A percentile compares a stretch with the other conserved stretches of the same genome.
These are phyloP conservation scores for Notolabrus celidotus DNA, from an alignment of 2,797 vertebrate genomes.

Conservation along the genomic window DNA sequence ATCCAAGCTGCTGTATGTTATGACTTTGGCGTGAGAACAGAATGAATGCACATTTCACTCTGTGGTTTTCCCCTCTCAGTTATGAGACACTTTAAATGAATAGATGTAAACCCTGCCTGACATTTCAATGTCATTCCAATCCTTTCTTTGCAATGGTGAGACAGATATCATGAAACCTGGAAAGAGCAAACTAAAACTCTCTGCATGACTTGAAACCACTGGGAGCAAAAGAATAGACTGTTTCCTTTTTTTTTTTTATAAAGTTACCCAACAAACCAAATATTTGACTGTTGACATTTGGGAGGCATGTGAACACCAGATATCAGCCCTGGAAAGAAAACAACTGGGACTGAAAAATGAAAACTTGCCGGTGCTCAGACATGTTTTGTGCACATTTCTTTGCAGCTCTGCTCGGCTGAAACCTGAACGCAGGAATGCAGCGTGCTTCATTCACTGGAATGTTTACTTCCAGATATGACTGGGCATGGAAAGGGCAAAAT, in stretches of 20 bases:
- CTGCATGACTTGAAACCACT: not conserved
- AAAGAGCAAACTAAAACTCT: not conserved
- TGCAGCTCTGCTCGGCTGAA: slow-evolving; percentile 40
- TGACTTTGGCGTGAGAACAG: no score
- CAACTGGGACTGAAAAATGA: not conserved
- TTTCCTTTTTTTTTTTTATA: not conserved
- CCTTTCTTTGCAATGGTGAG: no score
- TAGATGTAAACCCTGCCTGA: no score
- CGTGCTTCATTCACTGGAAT: slow-evolving; percentile 54
- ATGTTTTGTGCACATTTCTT: slow-evolving; percentile 27
- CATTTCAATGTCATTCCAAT: no score
- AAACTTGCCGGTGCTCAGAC: not conserved
- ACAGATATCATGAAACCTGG: not conserved
- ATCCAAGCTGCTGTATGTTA: no score
- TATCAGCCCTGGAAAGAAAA: not conserved
- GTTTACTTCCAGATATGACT: slow-evolving; percentile 69
- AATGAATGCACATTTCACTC: no score
- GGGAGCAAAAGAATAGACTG: not conserved
- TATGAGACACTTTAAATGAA: no score
- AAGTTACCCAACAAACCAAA: not conserved
- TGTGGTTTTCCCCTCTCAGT: no score
- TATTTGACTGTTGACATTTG: not conserved
- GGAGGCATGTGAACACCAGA: slow-evolving; percentile 1
- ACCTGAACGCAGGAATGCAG: slow-evolving; percentile 55
- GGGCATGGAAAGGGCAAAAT: slow-evolving; percentile 68